Base-by-base conservation (phyloP, 2,888 invertebrate genomes). In the Nymphalis urticae region DNA sequence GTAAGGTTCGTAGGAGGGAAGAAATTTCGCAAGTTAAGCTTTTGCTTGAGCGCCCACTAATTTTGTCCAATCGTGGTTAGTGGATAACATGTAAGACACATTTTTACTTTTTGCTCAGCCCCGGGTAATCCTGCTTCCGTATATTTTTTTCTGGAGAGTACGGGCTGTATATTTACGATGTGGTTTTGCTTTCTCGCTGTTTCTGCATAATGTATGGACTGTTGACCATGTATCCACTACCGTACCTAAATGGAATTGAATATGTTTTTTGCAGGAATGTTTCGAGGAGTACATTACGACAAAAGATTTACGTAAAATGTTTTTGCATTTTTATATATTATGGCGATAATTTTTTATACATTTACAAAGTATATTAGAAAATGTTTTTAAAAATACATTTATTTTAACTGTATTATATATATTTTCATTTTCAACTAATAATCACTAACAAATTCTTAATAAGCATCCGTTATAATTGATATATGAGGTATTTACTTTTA, bases 1-100 rank as follows among this genome's bases (percentile, higher is more conserved):
- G 63, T 56, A 61, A 68, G 47, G 60, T 64, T 66, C 53, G 70
- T 61, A 66, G 80, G 82, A 82, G 84, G 83, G 83, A 85, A 86
- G 82, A 86, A 89, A 90, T 87, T 89, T 87, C 85, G 89, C 88
- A 83, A 87, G 87, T 82, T 84, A 86, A 84, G 87, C 89, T 88
- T 87, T 86, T 83, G 88, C 86, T 85, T 85, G 84, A 83, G 84
- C 83, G 86, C 85, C 81, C 87, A 88, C 90, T 92, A 92, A 92
- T 92, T 90, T 86, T 83, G 85, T 82, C 87, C 86, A 85, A 87
- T 89, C 86, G 86, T 81, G 84, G 87, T 83, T 85, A 84, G 81
- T 79, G 84, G 82, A 82, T 86, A 89, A 87, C 84, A 84, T 82
- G 80, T 82, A 84, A 81, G 83, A 85, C 84, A 88, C 76, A 87